Base-by-base conservation (phyloP, 2,888 invertebrate genomes). In the Kryphioiulus occultus region DNA sequence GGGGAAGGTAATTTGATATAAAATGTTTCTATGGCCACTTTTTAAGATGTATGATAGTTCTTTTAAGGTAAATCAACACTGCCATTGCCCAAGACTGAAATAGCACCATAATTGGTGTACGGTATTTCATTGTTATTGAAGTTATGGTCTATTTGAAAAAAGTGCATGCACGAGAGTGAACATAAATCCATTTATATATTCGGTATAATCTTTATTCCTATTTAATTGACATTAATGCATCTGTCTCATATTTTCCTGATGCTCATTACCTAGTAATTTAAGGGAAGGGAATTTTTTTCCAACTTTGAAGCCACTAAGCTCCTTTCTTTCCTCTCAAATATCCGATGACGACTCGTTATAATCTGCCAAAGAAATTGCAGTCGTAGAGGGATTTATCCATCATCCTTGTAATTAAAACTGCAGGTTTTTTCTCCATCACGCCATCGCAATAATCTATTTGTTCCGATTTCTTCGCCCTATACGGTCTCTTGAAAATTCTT, bases 391-490 rank as follows among this genome's bases (percentile, higher is more conserved):
- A 78, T 78, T 78, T 78, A 78, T 78, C 78, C 78, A 78, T 78
- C 78, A 78, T 78, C 78, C 78, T 78, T 30, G 78, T 78, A 78
- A 78, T 78, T 78, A 78, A 78, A 78, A 30, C 78, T 30, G 78
- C 15, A 17, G 26, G 30, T 78, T 78, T 78, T 68, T 78, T 26
- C 26, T 78, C 15, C 26, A 17, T 78, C 78, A 78, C 17, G 30
- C 78, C 78, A 78, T 78, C 78, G 78, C 78, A 78, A 78, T 78
- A 78, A 78, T 78, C 78, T 78, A 78, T 78, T 78, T 78, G 78
- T 78, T 78, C 78, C 78, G 78, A 30, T 78, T 78, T 78, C 78
- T 78, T 78, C 78, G 78, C 78, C 15, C 78, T 78, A 10, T 78
- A 26, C 26, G 30, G 78, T 78, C 78, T 78, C 78, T 78, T 30